Percentiles rank a stretch among this genome's conserved stretches.
Conservation (phyloP, 2,113 vertebrate species). For the Vicugna pacos region DNA sequence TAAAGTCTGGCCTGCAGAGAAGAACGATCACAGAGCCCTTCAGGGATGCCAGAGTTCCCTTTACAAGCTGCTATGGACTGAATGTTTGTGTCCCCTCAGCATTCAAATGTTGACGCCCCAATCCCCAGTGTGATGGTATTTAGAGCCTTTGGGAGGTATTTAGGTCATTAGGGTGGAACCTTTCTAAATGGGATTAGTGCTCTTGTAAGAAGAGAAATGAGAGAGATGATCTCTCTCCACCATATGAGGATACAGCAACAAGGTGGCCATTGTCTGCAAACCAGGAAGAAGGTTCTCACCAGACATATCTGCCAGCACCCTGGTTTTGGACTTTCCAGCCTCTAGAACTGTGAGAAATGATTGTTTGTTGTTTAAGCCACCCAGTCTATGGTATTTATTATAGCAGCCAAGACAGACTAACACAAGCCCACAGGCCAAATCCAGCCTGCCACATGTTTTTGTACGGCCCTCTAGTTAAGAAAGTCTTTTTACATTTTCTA, state of each 20-base stretch:
- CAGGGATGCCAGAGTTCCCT: background rate
- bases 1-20: background rate
- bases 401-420: background rate
- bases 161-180: background rate
- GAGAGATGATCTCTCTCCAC: background rate
- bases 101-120: background rate
- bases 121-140: background rate
- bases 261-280: background rate
- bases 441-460: background rate
- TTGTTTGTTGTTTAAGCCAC: background rate
- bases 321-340: background rate
- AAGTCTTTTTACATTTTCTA: slow-evolving; percentile 8
- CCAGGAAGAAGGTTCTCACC: background rate
- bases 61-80: background rate
- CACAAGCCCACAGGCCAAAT: background rate
- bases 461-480: background rate
- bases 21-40: background rate
- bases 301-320: background rate
- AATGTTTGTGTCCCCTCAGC: background rate
- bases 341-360: background rate
- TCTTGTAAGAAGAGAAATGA: background rate
- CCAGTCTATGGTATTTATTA: background rate
- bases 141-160: background rate
- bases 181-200: background rate
- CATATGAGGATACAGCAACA: background rate